These are phyloP conservation scores for Melanotaenia pygmaea DNA, from an alignment of 2,797 vertebrate species.

Conservation along the genomic window DNA sequence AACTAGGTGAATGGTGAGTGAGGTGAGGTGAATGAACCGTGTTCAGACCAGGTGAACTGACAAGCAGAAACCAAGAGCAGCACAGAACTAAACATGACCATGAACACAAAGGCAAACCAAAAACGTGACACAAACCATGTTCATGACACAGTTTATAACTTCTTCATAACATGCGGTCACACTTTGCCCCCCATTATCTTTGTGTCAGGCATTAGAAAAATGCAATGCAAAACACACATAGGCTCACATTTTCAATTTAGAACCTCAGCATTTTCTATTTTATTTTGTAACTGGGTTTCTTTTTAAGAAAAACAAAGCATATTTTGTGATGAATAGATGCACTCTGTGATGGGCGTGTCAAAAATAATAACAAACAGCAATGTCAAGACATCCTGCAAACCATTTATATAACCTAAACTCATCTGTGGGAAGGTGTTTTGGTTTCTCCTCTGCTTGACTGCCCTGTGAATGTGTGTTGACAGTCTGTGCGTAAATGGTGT, in stretches of 20 bases:
- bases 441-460: slow-evolving; percentile 43
- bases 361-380: slow-evolving; percentile 46
- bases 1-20: too few species aligned
- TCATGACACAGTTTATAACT: too few species aligned
- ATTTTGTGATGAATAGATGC: background rate
- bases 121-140: too few species aligned
- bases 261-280: background rate
- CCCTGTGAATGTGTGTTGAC: slow-evolving; percentile 26
- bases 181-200: background rate
- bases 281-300: background rate
- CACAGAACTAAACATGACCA: too few species aligned
- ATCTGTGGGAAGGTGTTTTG: slow-evolving; percentile 69
- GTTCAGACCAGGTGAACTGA: too few species aligned
- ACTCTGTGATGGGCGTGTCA: slow-evolving; percentile 11
- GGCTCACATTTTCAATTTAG: background rate
- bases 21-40: too few species aligned
- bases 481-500: slow-evolving; percentile 43
- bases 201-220: background rate
- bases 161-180: too few species aligned
- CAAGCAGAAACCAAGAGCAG: too few species aligned
- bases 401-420: slow-evolving; percentile 70
- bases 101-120: too few species aligned
- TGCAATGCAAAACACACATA: background rate
- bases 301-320: background rate
- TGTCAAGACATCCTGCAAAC: slow-evolving; percentile 56